Base-by-base conservation (phyloP, 2,888 invertebrate genomes). In the Latrodectus hesperus region DNA sequence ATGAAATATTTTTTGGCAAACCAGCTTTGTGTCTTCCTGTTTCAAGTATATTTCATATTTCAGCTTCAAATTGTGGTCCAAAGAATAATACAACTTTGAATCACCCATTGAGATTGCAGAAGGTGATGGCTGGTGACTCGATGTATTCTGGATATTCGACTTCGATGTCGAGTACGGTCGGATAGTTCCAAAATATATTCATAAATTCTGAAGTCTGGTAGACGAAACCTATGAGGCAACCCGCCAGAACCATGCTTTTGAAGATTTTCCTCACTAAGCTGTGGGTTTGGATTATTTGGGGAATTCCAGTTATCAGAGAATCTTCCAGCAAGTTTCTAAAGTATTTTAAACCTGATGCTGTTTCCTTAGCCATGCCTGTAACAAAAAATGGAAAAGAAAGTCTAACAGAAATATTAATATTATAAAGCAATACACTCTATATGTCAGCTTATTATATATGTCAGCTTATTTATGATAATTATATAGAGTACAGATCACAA, bases 51-150 rank as follows among this genome's bases (percentile, higher is more conserved):
- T 22, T 22, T 22, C 22, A 22, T 22, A 22, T 22, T 22, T 22
- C 22, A 22, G 22, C 22, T 22, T 22, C 22, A 22, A 22, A 22
- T 22, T 22, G 22, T 22, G 9, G 70, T 0, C 70, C 70, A 16
- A 9, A 14, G n/a, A 51, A 51, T 73, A 51, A 51, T n/a, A 17
- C 38, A 72, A 26, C 16, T 0, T 49, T 65, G 53, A 17, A 14
- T 81, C 67, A 86, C 86, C 86, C 81, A 67, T 86, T 86, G 6
- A 81, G 65, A 51, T 86, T 86, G 76, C 86, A 86, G 67, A 60
- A 86, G 2, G 86, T 86, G 1, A 86, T 76, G 1, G 86, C 86
- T 6, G 86, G 86, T 0, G 86, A 81, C 16, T 81, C 80, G 16
- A 86, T 86, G n/a, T 72, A 6, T 53, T 78, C 78, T n/a, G 86